phyloP scores from a whole-genome alignment of 2,113 vertebrate species.

The Apistogramma diplotaenia region DNA sequence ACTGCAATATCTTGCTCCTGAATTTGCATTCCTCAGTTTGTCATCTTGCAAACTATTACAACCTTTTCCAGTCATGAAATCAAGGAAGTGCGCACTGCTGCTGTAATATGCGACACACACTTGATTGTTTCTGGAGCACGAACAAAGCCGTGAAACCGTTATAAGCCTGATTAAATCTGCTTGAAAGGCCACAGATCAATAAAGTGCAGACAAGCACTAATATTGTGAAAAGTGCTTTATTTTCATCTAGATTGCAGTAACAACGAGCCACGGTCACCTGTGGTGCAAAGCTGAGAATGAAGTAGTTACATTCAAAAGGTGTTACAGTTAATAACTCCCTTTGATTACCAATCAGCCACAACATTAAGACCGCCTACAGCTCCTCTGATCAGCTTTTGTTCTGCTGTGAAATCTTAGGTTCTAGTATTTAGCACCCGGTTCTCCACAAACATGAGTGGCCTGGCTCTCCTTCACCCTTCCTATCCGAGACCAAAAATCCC shows the following conservation, averaged over 20 bases:
- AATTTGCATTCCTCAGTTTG: background rate
- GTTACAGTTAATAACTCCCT: background rate
- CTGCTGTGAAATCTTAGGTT: background rate
- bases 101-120: background rate
- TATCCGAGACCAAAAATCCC: too few relatives aligned
- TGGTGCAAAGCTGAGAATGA: slow-evolving; percentile 21
- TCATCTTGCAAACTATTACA: background rate
- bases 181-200: slow-evolving; percentile 23
- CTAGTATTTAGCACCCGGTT: background rate
- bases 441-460: too few relatives aligned
- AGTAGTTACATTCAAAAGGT: background rate
- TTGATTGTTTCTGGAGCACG: background rate
- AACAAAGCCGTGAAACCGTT: background rate
- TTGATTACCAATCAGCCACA: background rate
- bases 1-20: background rate
- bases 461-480: too few relatives aligned
- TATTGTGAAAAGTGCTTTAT: background rate
- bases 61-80: background rate
- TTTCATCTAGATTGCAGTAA: slow-evolving; percentile 15
- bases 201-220: background rate
- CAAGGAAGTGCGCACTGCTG: background rate
- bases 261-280: background rate
- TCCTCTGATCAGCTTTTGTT: fast-evolving
- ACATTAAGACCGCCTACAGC: background rate
- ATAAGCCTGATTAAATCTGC: slow-evolving; percentile 10